A percentile compares a stretch with the other conserved stretches of the same genome.
phyloP scores from a whole-genome alignment of 2,888 invertebrate genomes.

The Pristionchus exspectatus region DNA sequence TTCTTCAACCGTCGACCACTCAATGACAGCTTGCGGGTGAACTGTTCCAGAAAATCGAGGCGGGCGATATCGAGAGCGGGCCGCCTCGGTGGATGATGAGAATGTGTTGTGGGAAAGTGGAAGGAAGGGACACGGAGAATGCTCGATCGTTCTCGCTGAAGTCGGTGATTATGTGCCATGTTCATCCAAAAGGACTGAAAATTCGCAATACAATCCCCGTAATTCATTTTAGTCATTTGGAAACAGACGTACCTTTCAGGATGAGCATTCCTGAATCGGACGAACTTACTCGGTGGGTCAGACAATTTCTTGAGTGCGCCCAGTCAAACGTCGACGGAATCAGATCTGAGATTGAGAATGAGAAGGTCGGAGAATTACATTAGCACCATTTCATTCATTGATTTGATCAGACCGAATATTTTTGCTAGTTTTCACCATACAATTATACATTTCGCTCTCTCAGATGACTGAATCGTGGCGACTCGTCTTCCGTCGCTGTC shows the following conservation, averaged over 20 bases:
- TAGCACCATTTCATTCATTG: too few relatives aligned
- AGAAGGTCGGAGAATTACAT: not conserved
- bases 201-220: too few relatives aligned
- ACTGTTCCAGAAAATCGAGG: not conserved
- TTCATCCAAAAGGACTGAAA: too few relatives aligned
- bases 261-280: not conserved
- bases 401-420: too few relatives aligned
- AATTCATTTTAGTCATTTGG: too few relatives aligned
- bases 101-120: not conserved
- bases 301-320: not conserved
- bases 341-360: constrained; percentile 3
- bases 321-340: not conserved
- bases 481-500: not conserved
- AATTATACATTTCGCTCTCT: too few relatives aligned
- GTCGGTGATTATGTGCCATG: too few relatives aligned
- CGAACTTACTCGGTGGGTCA: not conserved
- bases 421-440: too few relatives aligned
- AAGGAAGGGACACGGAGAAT: too few relatives aligned
- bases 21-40: too few relatives aligned
- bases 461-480: not conserved
- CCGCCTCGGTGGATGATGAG: not conserved
- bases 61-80: not conserved
- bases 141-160: too few relatives aligned
- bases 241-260: not conserved
- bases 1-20: too few relatives aligned